These are phyloP conservation scores for Yponomeuta cagnagella DNA, from an alignment of 2,888 invertebrate genomes.

Conservation along the genomic window DNA sequence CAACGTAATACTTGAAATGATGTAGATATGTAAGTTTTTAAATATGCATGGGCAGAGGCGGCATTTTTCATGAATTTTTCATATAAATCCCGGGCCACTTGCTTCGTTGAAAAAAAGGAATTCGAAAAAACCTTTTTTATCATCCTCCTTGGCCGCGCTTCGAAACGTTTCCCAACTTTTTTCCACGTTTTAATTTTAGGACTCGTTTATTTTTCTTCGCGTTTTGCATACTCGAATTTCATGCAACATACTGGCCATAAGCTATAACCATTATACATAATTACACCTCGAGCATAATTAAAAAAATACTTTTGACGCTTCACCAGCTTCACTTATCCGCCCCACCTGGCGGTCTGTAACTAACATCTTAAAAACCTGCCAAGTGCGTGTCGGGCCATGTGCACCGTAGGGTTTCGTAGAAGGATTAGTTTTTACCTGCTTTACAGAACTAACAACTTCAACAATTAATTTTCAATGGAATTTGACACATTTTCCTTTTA, in stretches of 20 bases:
- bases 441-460: too few species aligned
- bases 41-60: slow-evolving; percentile 25
- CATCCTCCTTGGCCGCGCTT: slow-evolving; percentile 1
- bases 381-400: too few species aligned
- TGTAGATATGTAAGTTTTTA: slow-evolving; percentile 18
- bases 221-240: background rate
- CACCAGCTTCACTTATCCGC: too few species aligned
- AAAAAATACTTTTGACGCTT: too few species aligned
- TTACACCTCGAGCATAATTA: too few species aligned
- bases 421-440: too few species aligned
- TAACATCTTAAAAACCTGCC: too few species aligned
- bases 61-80: slow-evolving; percentile 29
- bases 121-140: background rate
- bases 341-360: too few species aligned
- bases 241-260: background rate
- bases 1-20: slow-evolving; percentile 18
- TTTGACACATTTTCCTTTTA: too few species aligned
- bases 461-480: too few species aligned
- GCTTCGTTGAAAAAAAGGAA: slow-evolving; percentile 10
- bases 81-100: slow-evolving; percentile 25
- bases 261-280: background rate
- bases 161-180: slow-evolving; percentile 4
- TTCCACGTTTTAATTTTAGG: background rate
- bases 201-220: background rate
- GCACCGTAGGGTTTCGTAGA: too few species aligned